Evolutionary conservation across 2,888 invertebrate genomes (phyloP).

Genomic region (Gasteruption jaculator): DNA sequence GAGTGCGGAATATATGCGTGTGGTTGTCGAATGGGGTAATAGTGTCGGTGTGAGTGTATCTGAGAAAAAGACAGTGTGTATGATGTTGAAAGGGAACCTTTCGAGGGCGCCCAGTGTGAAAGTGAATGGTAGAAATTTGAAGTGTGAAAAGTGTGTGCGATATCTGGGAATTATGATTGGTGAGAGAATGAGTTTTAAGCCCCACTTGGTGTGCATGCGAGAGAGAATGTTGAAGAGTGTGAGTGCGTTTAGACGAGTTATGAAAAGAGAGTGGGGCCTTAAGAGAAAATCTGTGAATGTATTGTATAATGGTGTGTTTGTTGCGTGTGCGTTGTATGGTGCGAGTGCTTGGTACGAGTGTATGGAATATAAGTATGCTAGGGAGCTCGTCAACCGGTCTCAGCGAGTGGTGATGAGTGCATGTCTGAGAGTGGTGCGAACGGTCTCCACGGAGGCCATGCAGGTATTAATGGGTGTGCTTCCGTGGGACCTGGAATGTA

Average conservation of each 20-base stretch:
- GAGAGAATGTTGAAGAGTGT: not conserved
- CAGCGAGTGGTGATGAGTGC: slow-evolving; percentile 17
- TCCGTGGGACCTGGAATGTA: slow-evolving; percentile 20
- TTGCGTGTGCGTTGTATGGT: slow-evolving; percentile 3
- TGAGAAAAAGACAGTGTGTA: slow-evolving; percentile 6
- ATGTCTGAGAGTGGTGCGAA: slow-evolving; percentile 16
- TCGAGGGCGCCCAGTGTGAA: slow-evolving; percentile 1
- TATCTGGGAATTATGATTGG: slow-evolving; percentile 8
- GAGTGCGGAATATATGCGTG: not conserved
- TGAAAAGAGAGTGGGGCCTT: slow-evolving; percentile 14
- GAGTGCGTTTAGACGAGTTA: slow-evolving; percentile 4
- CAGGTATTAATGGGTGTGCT: slow-evolving; percentile 19
- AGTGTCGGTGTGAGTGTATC: slow-evolving; percentile 10
- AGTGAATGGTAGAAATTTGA: not conserved
- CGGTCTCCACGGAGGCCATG: slow-evolving; percentile 22
- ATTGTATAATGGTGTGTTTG: slow-evolving; percentile 1
- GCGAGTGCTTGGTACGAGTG: slow-evolving; percentile 4
- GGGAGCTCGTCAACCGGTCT: slow-evolving; percentile 6
- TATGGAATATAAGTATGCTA: not conserved
- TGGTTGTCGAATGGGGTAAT: slow-evolving; percentile 6
- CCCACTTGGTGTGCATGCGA: slow-evolving; percentile 2
- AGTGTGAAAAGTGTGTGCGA: not conserved
- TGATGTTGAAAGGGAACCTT: slow-evolving; percentile 9
- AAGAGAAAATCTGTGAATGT: not conserved
- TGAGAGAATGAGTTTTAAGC: slow-evolving; percentile 4